Evolutionary conservation across 2,888 invertebrate genomes (phyloP), one percentile per base, ranked within the genome.

Genomic region (Stenichneumon culpator): DNA sequence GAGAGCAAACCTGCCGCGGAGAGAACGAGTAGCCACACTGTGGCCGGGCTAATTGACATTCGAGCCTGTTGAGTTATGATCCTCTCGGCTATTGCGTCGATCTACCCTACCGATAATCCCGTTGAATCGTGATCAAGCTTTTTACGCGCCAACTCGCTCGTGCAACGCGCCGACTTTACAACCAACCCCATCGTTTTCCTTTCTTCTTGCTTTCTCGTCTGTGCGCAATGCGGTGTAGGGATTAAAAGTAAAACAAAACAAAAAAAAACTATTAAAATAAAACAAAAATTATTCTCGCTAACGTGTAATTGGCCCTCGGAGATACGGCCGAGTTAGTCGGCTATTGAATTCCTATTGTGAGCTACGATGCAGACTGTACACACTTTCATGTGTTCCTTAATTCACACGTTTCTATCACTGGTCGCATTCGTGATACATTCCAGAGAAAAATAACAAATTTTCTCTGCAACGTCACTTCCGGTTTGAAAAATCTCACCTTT

Each of bases 61-160:
- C 84, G 87, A 88, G 87, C 63, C 86, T 80, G 87, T 84, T 89
- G 89, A 88, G 88, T 89, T 88, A 89, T 90, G 88, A 89, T 89
- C 88, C 87, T 82, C 72, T 75, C 77, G 28, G 73, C 77, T 73
- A 77, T 86, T 86, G 86, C 86, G 86, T 87, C 86, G 88, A 88
- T 88, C 84, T 82, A 85, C 81, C 84, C 88, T 63, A 77, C 88
- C 87, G 88, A 88, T 88, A 88, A 87, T 87, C 85, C 79, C 77
- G 72, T 82, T 84, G 85, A 87, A 88, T 88, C 88, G 88, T 88
- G 88, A 88, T 88, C 87, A 85, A 88, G 79, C 82, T 87, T 88
- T 88, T 88, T 87, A 78, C 78, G 77, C 84, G 81, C 83, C 81
- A 81, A 78, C 73, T 44, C 63, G 80, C 52, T 72, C 52, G 65